A percentile compares a stretch with the other conserved stretches of the same genome.
Evolutionary conservation across 53 echinoderm and acorn worm species (phyloP).

Genomic region (Temnopleurus reevesii): DNA sequence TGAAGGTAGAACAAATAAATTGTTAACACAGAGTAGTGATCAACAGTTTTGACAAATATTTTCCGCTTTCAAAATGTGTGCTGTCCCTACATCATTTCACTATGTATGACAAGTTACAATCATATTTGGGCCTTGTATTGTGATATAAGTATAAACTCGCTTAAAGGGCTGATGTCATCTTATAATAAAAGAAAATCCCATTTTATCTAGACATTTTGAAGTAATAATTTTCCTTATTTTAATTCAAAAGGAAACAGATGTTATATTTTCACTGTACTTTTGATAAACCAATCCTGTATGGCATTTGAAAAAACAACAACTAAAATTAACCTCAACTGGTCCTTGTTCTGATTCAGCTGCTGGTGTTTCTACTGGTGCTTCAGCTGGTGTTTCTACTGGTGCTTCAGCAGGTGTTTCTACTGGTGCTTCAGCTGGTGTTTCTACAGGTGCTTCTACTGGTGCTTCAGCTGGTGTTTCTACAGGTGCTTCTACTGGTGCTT

Average conservation of each 20-base stretch:
- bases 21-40: not conserved
- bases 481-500: not conserved
- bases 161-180: too few species aligned
- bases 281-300: not conserved
- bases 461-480: not conserved
- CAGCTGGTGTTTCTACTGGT: not conserved
- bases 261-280: not conserved
- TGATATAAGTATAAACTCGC: not conserved
- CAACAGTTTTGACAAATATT: not conserved
- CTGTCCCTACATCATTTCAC: not conserved
- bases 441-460: not conserved
- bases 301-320: not conserved
- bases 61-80: not conserved
- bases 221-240: too few species aligned
- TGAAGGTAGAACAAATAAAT: not conserved
- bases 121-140: too few species aligned
- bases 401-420: not conserved
- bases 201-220: too few species aligned
- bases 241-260: too few species aligned
- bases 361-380: not conserved
- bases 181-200: too few species aligned
- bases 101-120: not conserved
- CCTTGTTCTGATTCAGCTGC: not conserved
- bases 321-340: constrained; percentile 5
- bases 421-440: not conserved